Evolutionary conservation across 2,888 invertebrate species (phyloP), one percentile per base, ranked within the genome.

Genomic region (Cephus spinipes): DNA sequence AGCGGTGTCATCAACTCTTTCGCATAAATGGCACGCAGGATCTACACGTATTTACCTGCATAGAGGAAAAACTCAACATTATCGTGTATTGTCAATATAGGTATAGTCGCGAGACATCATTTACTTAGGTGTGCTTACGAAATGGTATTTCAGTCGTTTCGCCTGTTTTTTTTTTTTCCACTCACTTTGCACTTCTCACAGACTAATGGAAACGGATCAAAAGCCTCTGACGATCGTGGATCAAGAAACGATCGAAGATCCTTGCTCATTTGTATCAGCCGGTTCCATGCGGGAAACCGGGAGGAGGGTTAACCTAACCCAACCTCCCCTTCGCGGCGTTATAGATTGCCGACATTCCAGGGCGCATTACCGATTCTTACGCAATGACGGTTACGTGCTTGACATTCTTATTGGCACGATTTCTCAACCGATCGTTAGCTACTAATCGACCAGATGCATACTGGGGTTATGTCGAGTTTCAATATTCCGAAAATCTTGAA

Each of bases 341-440:
- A 76, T 69, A 69, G 40, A 76, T 68, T 35, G 12, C 12, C 35
- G 3, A 35, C 12, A 12, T 35, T 31, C 23, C 30, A 76, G 71
- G 55, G 73, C 69, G 12, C 73, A n/a, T 74, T 40, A 35, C 73
- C 76, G 78, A 77, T 79, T 80, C 77, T 81, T 79, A 79, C 83
- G 81, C 75, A 35, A 81, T 80, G 85, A 86, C 86, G 85, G 84
- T 82, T 83, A 87, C 88, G 86, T 88, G 89, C 85, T 84, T 73
- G 77, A 84, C 84, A 88, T 88, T 83, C 85, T 83, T 83, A 84
- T 84, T 85, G 80, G 75, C 81, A 79, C 83, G 85, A 87, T 88
- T 83, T 85, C 85, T 89, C 88, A 88, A 87, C 87, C 84, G 87
- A 87, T 88, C 89, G 88, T 88, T 88, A 88, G 85, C 85, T 88